These are phyloP conservation scores for Ptilonorhynchus violaceus DNA, from an alignment of 2,113 vertebrate species.

Conservation along the genomic window DNA sequence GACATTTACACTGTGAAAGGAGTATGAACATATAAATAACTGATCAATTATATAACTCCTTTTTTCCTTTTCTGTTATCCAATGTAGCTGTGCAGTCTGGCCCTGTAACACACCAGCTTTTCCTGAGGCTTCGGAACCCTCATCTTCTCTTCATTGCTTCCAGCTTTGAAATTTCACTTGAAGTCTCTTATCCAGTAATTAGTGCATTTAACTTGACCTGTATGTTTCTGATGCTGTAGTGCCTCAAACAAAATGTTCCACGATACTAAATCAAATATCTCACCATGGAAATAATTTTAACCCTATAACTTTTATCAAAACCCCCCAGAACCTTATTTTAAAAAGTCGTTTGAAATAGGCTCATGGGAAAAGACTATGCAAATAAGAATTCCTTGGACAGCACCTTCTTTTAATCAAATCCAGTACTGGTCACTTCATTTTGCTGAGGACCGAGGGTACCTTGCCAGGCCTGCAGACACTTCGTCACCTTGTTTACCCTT, in stretches of 20 bases:
- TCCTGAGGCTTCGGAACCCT: not conserved
- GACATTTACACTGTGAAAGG: not conserved
- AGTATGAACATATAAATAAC: not conserved
- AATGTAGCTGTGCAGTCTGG: not conserved
- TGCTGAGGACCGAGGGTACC: not conserved
- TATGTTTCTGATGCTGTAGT: not conserved
- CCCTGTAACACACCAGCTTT: not conserved
- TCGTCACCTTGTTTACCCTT: not conserved
- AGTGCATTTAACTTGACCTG: not conserved
- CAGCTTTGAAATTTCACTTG: not conserved
- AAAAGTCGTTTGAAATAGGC: not conserved
- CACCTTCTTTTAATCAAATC: not conserved
- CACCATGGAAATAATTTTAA: not conserved
- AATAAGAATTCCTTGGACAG: not conserved
- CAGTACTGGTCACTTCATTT: not conserved
- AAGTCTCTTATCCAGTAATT: not conserved
- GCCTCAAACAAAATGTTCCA: not conserved
- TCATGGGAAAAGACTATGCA: not conserved
- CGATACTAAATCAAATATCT: not conserved
- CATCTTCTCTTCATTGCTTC: not conserved
- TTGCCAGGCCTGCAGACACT: not conserved
- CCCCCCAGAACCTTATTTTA: fast-evolving
- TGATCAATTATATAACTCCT: not conserved
- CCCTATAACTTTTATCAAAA: not conserved
- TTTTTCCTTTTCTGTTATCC: not conserved